Conservation (phyloP, 2,888 invertebrate species). For the Papilio elwesi region DNA sequence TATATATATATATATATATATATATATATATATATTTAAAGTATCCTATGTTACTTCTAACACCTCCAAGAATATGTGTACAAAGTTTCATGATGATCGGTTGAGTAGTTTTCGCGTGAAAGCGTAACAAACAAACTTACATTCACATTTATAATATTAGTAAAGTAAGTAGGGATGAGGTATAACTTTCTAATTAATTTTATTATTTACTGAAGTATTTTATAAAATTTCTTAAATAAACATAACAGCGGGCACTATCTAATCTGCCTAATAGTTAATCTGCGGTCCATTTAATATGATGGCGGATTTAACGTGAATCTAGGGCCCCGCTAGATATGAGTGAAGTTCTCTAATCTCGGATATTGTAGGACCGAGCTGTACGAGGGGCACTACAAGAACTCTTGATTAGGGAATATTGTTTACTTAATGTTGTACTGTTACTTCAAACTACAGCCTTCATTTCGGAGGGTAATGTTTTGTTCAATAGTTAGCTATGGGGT, state of each 20-base stretch:
- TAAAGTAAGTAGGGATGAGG: too few relatives aligned
- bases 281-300: slow-evolving; percentile 34
- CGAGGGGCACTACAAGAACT: not conserved
- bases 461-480: slow-evolving; percentile 6
- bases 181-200: too few relatives aligned
- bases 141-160: too few relatives aligned
- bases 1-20: too few relatives aligned
- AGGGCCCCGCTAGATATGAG: slow-evolving; percentile 23
- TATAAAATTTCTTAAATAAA: not conserved
- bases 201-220: too few relatives aligned
- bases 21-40: too few relatives aligned
- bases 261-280: slow-evolving; percentile 24
- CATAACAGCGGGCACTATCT: not conserved
- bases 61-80: too few relatives aligned
- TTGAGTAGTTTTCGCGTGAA: too few relatives aligned
- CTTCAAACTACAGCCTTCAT: slow-evolving; percentile 2
- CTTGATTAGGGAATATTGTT: slow-evolving; percentile 32
- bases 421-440: slow-evolving; percentile 21
- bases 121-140: too few relatives aligned
- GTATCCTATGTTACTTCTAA: too few relatives aligned
- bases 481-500: not conserved
- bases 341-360: slow-evolving; percentile 34
- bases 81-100: too few relatives aligned
- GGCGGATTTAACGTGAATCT: slow-evolving; percentile 23
- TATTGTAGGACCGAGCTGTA: slow-evolving; percentile 18